phyloP scores from a whole-genome alignment of 2,113 vertebrate genomes.

The Accipiter virgatus region DNA sequence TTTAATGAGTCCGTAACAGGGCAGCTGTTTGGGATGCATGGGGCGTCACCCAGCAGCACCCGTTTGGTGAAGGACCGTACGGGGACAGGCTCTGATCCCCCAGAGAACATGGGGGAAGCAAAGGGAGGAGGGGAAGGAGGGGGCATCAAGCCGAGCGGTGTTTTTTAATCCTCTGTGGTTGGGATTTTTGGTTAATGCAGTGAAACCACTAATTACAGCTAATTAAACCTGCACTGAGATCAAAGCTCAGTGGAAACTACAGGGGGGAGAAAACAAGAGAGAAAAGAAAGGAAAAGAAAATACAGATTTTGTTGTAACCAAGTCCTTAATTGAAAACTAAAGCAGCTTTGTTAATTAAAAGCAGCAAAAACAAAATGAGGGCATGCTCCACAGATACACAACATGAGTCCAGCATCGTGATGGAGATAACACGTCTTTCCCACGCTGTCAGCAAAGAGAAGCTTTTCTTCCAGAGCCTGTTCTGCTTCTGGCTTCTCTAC shows the following conservation, averaged over 20 bases:
- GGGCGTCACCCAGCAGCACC: background rate
- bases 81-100: background rate
- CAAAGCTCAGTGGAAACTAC: conserved; percentile 39
- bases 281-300: conserved; percentile 42
- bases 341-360: conserved; percentile 48
- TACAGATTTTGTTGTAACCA: background rate
- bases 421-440: background rate
- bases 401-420: background rate
- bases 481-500: background rate
- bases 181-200: conserved; percentile 31
- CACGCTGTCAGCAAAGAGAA: background rate
- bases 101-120: background rate
- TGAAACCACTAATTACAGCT: conserved; percentile 56
- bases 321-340: conserved; percentile 57
- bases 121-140: background rate
- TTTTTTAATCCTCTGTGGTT: background rate
- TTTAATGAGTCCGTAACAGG: background rate
- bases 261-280: conserved; percentile 17
- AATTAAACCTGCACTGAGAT: conserved; percentile 55
- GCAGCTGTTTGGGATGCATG: background rate
- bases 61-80: fast-evolving
- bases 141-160: background rate
- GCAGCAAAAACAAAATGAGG: conserved; percentile 17
- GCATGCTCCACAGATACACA: background rate
- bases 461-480: background rate